Percentiles rank a stretch among this genome's conserved stretches.
phyloP scores from a whole-genome alignment of 2,888 invertebrate species.

The Heliconius ismenius region DNA sequence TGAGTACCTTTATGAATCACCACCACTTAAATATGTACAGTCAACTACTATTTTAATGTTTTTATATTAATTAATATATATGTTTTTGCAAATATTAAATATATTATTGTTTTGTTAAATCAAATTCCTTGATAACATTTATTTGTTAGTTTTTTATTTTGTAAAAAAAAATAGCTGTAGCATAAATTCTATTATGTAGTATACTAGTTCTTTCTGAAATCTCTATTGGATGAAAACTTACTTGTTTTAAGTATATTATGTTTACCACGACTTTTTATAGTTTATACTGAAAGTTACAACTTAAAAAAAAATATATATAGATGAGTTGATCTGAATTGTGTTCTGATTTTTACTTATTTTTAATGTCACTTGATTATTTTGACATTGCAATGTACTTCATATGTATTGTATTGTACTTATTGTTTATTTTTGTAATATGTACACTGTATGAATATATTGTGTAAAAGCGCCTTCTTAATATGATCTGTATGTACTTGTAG shows the following conservation, averaged over 20 bases:
- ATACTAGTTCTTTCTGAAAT: neutral
- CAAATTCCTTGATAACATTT: neutral
- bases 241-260: neutral
- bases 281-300: neutral
- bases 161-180: neutral
- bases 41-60: neutral
- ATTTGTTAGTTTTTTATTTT: neutral
- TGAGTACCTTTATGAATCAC: constrained; percentile 25
- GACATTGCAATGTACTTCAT: constrained; percentile 25
- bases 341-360: constrained; percentile 26
- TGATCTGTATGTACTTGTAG: constrained; percentile 34
- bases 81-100: neutral
- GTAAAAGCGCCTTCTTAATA: constrained; percentile 38
- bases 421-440: constrained; percentile 28
- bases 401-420: constrained; percentile 32
- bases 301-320: neutral
- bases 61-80: neutral
- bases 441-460: constrained; percentile 25
- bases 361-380: constrained; percentile 14
- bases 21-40: neutral
- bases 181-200: neutral
- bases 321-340: constrained; percentile 17
- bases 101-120: neutral
- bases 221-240: neutral
- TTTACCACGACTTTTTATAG: neutral